phyloP scores from a whole-genome alignment of 2,797 vertebrate species.

The Poeciliopsis infans region DNA sequence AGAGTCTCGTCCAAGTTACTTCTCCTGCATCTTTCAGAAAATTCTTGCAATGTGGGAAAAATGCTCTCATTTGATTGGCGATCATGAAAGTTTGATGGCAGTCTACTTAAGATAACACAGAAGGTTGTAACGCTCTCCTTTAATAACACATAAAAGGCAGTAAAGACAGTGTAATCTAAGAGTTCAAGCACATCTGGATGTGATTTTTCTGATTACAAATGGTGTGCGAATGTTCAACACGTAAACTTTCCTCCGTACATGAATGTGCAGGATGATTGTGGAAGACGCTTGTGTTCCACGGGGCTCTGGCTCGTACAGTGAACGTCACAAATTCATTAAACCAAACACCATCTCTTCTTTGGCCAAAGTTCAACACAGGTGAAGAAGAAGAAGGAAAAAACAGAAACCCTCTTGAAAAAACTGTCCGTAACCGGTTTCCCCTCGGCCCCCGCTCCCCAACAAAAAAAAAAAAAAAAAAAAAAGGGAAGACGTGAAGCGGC shows the following conservation, averaged over 20 bases:
- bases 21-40: not conserved
- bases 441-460: constrained; percentile 4
- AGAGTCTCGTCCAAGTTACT: not conserved
- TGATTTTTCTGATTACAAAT: not conserved
- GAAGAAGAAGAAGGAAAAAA: not conserved
- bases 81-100: not conserved
- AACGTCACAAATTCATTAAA: constrained; percentile 26
- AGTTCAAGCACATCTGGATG: not conserved
- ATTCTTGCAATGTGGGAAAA: not conserved
- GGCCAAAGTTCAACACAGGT: constrained; percentile 18
- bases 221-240: not conserved
- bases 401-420: constrained; percentile 36
- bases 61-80: not conserved
- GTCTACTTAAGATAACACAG: not conserved
- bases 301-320: not conserved
- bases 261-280: not conserved
- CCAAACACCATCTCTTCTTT: constrained; percentile 28
- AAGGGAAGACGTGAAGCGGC: constrained; percentile 58
- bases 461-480: not conserved
- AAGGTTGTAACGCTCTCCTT: not conserved
- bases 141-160: not conserved
- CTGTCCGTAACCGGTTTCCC: constrained; percentile 57
- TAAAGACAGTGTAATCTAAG: not conserved
- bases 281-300: not conserved
- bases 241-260: not conserved